Evolutionary conservation across 2,888 invertebrate genomes (phyloP).

Genomic region (Diarsia dahlii): DNA sequence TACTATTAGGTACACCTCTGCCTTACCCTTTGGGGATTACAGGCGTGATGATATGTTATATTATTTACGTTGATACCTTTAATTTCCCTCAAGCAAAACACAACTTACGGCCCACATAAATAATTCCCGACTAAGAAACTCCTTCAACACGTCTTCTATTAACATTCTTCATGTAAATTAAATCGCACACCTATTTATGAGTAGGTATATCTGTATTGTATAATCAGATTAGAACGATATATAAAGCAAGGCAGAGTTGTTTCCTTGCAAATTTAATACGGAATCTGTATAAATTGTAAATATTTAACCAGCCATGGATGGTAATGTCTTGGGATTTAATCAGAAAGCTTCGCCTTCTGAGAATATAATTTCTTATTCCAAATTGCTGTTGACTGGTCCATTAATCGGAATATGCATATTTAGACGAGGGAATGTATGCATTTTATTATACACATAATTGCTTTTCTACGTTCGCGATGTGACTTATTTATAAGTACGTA

Average conservation of each 20-base stretch:
- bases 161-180: conserved; percentile 44
- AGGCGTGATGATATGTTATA: no score
- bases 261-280: conserved; percentile 67
- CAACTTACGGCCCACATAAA: neutral
- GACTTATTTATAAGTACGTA: conserved; percentile 29
- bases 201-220: conserved; percentile 19
- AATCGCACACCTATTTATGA: conserved; percentile 34
- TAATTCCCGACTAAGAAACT: conserved; percentile 32
- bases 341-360: conserved; percentile 64
- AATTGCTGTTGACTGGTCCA: conserved; percentile 60
- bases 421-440: conserved; percentile 20
- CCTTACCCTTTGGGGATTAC: no score
- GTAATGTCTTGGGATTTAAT: conserved; percentile 73
- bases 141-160: conserved; percentile 18
- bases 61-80: neutral
- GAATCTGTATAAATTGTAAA: conserved; percentile 72
- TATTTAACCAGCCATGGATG: conserved; percentile 73
- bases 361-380: conserved; percentile 68
- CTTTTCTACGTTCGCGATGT: conserved; percentile 26
- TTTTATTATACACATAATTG: conserved; percentile 31
- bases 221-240: conserved; percentile 55
- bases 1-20: no score
- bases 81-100: neutral
- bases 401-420: conserved; percentile 40
- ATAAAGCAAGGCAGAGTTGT: conserved; percentile 55